phyloP scores from a whole-genome alignment of 2,113 vertebrate species.

The Zosterops japonicus region DNA sequence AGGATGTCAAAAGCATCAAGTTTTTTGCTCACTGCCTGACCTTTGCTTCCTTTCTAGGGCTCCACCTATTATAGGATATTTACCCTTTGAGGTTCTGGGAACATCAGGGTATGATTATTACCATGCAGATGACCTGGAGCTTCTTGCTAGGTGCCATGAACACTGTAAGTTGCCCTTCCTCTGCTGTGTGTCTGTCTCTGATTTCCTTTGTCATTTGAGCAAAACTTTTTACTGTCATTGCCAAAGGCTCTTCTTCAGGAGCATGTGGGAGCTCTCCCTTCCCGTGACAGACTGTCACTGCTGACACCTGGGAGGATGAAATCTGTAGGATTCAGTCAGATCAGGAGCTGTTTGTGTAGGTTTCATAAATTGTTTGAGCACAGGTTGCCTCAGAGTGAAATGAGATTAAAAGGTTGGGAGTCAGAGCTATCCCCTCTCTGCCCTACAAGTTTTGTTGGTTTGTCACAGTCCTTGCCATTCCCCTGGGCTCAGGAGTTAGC shows the following conservation, averaged over 20 bases:
- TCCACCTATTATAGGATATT: slow-evolving; percentile 86
- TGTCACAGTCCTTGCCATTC: not conserved
- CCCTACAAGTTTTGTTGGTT: not conserved
- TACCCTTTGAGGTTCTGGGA: slow-evolving; percentile 90
- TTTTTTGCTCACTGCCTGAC: slow-evolving; percentile 1
- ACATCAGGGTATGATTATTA: slow-evolving; percentile 91
- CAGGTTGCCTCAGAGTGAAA: not conserved
- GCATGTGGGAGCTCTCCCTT: not conserved
- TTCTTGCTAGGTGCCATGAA: slow-evolving; percentile 88
- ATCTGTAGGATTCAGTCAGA: not conserved
- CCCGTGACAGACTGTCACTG: not conserved
- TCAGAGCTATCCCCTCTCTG: not conserved
- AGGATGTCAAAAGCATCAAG: not conserved
- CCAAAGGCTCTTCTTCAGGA: not conserved
- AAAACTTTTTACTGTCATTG: not conserved
- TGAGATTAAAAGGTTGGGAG: not conserved
- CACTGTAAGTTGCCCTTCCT: slow-evolving; percentile 77
- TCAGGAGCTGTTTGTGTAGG: not conserved
- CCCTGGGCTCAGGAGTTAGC: not conserved
- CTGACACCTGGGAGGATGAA: not conserved
- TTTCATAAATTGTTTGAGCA: not conserved
- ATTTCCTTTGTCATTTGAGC: not conserved
- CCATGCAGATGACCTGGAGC: slow-evolving; percentile 88
- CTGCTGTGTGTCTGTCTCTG: not conserved
- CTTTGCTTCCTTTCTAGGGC: slow-evolving; percentile 74